Evolutionary conservation across 2,113 vertebrate genomes (phyloP).

Genomic region (Leuciscus idus): DNA sequence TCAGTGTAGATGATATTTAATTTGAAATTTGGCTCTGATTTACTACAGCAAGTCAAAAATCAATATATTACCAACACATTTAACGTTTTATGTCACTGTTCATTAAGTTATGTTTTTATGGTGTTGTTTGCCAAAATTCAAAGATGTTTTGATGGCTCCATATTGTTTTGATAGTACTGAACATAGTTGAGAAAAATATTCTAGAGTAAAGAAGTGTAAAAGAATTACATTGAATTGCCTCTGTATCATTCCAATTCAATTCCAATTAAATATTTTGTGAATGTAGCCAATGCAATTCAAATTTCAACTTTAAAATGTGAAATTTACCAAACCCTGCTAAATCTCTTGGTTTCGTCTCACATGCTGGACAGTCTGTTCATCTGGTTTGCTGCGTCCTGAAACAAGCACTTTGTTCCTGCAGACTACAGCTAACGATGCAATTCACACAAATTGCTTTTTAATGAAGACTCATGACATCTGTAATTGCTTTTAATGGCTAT

Average conservation of each 20-base stretch:
- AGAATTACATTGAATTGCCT: no score
- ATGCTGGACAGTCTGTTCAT: not conserved
- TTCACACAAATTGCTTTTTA: slow-evolving; percentile 38
- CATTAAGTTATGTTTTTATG: not conserved
- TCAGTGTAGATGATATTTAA: not conserved
- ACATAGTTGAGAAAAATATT: no score
- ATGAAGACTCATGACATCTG: slow-evolving; percentile 47
- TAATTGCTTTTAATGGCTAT: slow-evolving; percentile 32
- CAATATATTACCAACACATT: not conserved
- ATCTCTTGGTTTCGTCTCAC: not conserved
- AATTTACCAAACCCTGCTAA: not conserved
- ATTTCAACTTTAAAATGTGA: not conserved
- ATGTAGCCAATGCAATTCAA: not conserved
- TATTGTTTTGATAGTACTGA: no score
- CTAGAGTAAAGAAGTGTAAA: no score
- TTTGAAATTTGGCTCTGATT: not conserved
- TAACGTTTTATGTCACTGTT: not conserved
- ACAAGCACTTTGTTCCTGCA: slow-evolving; percentile 35
- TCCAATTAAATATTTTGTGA: not conserved
- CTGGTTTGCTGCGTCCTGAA: slow-evolving; percentile 22
- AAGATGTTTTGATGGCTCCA: no score
- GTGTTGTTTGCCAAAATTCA: not conserved
- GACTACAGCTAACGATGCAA: slow-evolving; percentile 34
- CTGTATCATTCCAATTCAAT: not conserved
- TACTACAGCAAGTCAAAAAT: not conserved